Evolutionary conservation across 2,888 invertebrate genomes (phyloP), one percentile per base, ranked within the genome.

Genomic region (Xanthia togata): DNA sequence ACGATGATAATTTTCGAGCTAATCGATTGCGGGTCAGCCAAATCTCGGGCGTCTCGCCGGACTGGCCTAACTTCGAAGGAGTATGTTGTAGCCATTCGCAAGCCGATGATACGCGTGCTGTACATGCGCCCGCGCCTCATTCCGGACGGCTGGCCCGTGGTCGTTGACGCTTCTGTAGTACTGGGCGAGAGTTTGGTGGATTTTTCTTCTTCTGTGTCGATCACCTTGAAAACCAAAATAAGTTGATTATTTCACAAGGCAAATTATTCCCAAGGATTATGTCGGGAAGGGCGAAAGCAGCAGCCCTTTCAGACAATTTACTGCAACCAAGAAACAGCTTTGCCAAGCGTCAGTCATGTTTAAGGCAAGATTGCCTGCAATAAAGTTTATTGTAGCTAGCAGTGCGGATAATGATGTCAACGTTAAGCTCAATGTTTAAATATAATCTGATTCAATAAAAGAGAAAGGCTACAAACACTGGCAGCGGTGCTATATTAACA

Each of bases 1-100:
- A 98, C 97, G 50, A 98, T 97, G 80, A 98, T 97, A 84, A 98
- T 98, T 89, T 97, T 97, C 88, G 97, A 97, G 65, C 97, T 97
- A 65, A 97, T 97, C 73, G 96, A 96, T 81, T 97, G 95, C n/a
- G 97, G 96, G 86, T 96, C 97, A 38, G 95, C 94, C 81, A 96
- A 93, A 86, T 96, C 96, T 76, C 97, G 95, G 31, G 96, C 96
- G 86, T 97, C 97, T 65, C 97, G 93, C 87, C 96, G 95, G 55
- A 97, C 95, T 1, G 98, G 97, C 69, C 97, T 97, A 50, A 98
- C 98, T 95, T 98, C 98, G 91, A 98, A 98, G 69, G 98, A 98
- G 92, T 98, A 98, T 60, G 98, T 98, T 68, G 98, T 98, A 70
- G 98, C 98, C 98, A 98, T 98, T 76, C 98, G 96, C 72, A 98